These are phyloP conservation scores for Strix uralensis DNA, from an alignment of 2,113 vertebrate genomes.

Conservation along the genomic window DNA sequence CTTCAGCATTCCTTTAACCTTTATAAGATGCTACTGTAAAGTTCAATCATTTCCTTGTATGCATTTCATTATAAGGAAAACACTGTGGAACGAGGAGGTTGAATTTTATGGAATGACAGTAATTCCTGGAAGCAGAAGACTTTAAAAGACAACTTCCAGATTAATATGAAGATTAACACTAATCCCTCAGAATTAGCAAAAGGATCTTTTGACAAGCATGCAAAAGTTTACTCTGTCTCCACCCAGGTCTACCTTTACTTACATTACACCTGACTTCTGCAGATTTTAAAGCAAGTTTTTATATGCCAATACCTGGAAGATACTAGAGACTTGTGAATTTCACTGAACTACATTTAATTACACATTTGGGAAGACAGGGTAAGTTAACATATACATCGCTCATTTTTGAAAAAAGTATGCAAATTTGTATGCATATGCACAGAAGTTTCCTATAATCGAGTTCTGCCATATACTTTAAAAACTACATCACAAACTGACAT, in stretches of 20 bases:
- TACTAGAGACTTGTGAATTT: neutral
- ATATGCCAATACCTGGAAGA: neutral
- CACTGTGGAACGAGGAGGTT: neutral
- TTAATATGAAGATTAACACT: neutral
- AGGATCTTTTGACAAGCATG: neutral
- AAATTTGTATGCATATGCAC: neutral
- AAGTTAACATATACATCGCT: neutral
- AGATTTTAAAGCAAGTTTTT: neutral
- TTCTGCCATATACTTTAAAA: neutral
- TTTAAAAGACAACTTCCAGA: neutral
- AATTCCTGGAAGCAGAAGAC: neutral
- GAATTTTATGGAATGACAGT: neutral
- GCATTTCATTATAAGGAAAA: neutral
- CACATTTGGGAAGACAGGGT: neutral
- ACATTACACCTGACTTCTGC: neutral
- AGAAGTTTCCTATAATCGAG: neutral
- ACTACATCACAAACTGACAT: neutral
- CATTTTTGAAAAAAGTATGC: neutral
- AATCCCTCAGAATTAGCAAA: neutral
- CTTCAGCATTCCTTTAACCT: slow-evolving; percentile 15
- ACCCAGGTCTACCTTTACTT: neutral
- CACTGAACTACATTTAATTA: neutral
- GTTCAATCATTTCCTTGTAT: neutral
- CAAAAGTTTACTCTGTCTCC: neutral
- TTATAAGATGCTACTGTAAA: neutral